Evolutionary conservation across 2,797 vertebrate species (phyloP), one percentile per base, ranked within the genome.

Genomic region (Microctenopoma steveboyesi): DNA sequence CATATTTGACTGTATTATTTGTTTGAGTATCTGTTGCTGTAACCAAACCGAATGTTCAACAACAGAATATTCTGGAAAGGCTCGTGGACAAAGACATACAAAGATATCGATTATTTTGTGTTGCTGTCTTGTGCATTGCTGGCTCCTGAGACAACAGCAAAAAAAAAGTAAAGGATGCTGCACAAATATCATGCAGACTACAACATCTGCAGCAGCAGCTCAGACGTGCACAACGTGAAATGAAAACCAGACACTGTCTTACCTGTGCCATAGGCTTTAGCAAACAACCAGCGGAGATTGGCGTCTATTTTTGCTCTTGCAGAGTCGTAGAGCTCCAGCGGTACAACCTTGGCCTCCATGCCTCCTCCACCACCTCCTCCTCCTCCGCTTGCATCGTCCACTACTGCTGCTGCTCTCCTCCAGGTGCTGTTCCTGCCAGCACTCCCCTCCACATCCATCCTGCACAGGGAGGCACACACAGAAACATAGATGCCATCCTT

Each of bases 301-400:
- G 96, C 96, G 81, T 96, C 97, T 93, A 99, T 98, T 94, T 99
- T 99, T 82, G 97, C 96, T 89, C 96, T 93, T 72, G 97, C 94
- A 70, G 96, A 95, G 90, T 99, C 97, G 84, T 98, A 99, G 85
- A 96, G 94, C 86, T 98, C 96, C 89, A 94, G 91, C 2, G 96
- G 95, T 63, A 96, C 92, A 45, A 91, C 76, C 75, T 87, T 82
- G 69, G 95, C 89, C 89, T 98, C 97, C 79, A 93, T 86, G 1
- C 81, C 63, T 35, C 79, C 82, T 60, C 73, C 65, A n/a, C 69
- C 64, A 14, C 73, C 88, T 62, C 92, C 93, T 65, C 48, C 69
- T 71, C 59, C 69, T 22, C 42, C 45, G 12, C n/a, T 70, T 1
- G 11, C 79, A 56, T 54, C 80, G 56, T 78, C 83, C 13, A 11